Conservation (phyloP, 1,140 invertebrate species). For the Acromyrmex charruanus region DNA sequence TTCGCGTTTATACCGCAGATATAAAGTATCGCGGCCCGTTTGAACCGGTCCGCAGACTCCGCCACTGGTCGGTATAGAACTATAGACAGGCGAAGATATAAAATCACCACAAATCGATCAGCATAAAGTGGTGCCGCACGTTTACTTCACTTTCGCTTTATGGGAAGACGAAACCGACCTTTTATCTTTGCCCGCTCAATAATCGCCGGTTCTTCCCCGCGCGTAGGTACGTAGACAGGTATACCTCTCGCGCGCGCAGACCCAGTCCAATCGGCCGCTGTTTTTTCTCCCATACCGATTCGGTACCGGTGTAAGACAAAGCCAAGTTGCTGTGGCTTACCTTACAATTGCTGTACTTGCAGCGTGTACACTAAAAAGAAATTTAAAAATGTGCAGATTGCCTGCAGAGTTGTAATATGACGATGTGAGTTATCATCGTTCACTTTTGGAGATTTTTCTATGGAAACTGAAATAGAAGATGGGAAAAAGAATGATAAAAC, state of each 20-base stretch:
- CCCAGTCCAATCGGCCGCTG: conserved; percentile 51
- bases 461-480: background rate
- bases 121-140: conserved; percentile 81
- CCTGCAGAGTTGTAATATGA: conserved; percentile 27
- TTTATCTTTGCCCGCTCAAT: conserved; percentile 83
- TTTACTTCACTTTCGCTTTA: conserved; percentile 81
- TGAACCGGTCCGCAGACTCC: conserved; percentile 76
- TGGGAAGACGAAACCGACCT: conserved; percentile 78
- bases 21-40: conserved; percentile 84
- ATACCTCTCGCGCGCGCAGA: background rate
- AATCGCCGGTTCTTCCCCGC: conserved; percentile 71
- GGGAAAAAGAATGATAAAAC: background rate
- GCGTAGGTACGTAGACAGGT: conserved; percentile 35
- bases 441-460: conserved; percentile 18
- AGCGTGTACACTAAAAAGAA: background rate
- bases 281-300: conserved; percentile 59
- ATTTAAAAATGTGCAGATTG: conserved; percentile 25
- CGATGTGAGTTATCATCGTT: conserved; percentile 1
- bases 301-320: conserved; percentile 68
- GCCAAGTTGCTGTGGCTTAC: conserved; percentile 42
- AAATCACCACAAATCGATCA: conserved; percentile 86
- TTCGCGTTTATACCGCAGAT: conserved; percentile 81
- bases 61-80: conserved; percentile 70
- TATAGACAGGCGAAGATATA: conserved; percentile 84
- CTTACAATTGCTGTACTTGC: conserved; percentile 38